Conservation (phyloP, 2,113 vertebrate genomes). For the Epinephelus cyanopodus region DNA sequence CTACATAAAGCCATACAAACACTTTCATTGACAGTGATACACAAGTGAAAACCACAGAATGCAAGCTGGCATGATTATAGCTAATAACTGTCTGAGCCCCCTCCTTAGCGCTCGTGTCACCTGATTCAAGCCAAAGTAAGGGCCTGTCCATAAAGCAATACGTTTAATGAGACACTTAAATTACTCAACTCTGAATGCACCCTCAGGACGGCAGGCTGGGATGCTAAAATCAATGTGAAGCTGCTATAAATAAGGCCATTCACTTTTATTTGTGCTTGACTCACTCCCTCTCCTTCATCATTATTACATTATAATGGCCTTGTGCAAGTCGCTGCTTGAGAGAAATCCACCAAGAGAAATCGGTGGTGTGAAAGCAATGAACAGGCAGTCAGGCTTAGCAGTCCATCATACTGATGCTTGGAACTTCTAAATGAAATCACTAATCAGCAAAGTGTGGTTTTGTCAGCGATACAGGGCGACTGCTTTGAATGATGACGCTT, state of each 20-base stretch:
- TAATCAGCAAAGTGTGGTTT: conserved; percentile 53
- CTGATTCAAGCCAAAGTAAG: conserved; percentile 52
- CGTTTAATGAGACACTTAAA: conserved; percentile 59
- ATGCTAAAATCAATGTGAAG: conserved; percentile 32
- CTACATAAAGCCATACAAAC: conserved; percentile 54
- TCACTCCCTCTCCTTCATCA: conserved; percentile 33
- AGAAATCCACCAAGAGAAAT: conserved; percentile 10
- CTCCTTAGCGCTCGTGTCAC: conserved; percentile 52
- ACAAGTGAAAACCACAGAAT: conserved; percentile 75
- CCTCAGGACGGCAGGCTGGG: conserved; percentile 42
- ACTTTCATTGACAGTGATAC: conserved; percentile 64
- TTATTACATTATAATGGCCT: conserved; percentile 39
- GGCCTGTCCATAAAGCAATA: conserved; percentile 52
- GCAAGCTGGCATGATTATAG: conserved; percentile 47
- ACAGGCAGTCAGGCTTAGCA: conserved; percentile 15
- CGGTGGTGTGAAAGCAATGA: conserved; percentile 19
- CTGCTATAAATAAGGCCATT: conserved; percentile 49
- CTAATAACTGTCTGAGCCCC: conserved; percentile 53
- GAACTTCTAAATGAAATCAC: conserved; percentile 28
- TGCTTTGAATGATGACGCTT: conserved; percentile 34
- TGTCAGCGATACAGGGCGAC: conserved; percentile 23
- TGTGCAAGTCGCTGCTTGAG: conserved; percentile 14
- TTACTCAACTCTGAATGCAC: conserved; percentile 51
- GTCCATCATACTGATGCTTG: conserved; percentile 4
- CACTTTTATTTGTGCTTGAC: conserved; percentile 54